Percentiles rank a stretch among this genome's conserved stretches.
Conservation (phyloP, 1,140 invertebrate species). For the Zaprionus lachaisei region DNA sequence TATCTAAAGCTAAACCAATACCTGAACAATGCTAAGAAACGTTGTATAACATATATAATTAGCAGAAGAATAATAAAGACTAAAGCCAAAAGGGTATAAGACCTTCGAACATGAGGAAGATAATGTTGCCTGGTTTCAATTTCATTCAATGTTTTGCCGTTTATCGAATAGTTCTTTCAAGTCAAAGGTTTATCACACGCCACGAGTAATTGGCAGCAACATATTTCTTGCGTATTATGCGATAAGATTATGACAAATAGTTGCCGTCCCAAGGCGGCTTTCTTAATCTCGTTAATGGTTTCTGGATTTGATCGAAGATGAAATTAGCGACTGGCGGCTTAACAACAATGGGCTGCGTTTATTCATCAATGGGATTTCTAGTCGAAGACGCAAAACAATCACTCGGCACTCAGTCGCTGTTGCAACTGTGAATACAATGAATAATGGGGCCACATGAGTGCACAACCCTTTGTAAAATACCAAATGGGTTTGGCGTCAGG, state of each 20-base stretch:
- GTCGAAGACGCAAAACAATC: constrained; percentile 20
- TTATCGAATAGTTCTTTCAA: neutral
- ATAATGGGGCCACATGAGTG: constrained; percentile 22
- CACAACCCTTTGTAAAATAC: constrained; percentile 1
- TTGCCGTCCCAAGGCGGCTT: neutral
- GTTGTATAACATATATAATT: too few relatives aligned
- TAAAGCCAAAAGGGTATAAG: too few relatives aligned
- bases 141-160: neutral
- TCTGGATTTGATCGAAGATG: neutral
- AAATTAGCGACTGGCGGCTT: neutral
- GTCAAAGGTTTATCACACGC: neutral
- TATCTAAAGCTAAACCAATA: too few relatives aligned
- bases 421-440: constrained; percentile 1
- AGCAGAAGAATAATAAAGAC: too few relatives aligned
- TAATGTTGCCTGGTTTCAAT: too few relatives aligned
- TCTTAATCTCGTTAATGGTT: neutral
- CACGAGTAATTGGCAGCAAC: neutral
- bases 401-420: constrained; percentile 17
- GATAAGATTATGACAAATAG: neutral
- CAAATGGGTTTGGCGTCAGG: constrained; percentile 23
- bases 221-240: neutral
- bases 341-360: constrained; percentile 27
- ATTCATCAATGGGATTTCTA: constrained; percentile 13
- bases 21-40: too few relatives aligned
- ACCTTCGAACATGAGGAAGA: too few relatives aligned